Evolutionary conservation across 2,888 invertebrate species (phyloP).

Genomic region (Tinea trinotella): DNA sequence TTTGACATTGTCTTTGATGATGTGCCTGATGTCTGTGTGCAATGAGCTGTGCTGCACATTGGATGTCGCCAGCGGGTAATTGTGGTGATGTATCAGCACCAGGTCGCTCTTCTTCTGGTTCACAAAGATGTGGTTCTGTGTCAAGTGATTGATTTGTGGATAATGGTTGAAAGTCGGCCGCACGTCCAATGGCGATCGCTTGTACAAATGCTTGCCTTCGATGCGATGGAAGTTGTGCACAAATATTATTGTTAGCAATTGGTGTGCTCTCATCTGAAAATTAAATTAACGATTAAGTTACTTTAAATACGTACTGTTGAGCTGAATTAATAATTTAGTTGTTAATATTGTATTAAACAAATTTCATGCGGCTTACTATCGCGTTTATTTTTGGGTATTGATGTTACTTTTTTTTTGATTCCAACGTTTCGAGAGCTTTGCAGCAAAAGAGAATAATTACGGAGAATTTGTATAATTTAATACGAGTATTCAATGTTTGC

Average conservation of each 20-base stretch:
- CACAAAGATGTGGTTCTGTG: neutral
- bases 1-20: conserved; percentile 32
- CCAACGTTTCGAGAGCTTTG: no score
- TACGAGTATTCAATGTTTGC: no score
- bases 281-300: no score
- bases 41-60: conserved; percentile 37
- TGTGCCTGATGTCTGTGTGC: conserved; percentile 32
- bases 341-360: neutral
- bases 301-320: no score
- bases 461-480: no score
- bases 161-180: conserved; percentile 4
- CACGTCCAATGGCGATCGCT: conserved; percentile 12
- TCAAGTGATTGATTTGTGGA: neutral
- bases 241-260: neutral
- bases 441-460: no score
- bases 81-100: neutral
- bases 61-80: conserved; percentile 20
- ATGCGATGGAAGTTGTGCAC: neutral
- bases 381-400: neutral
- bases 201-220: neutral
- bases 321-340: no score
- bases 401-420: neutral
- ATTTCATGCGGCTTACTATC: no score
- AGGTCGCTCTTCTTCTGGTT: conserved; percentile 19
- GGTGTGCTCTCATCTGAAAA: conserved; percentile 22